Conservation (phyloP, 2,888 invertebrate genomes). For the Phyto melanocephala region DNA sequence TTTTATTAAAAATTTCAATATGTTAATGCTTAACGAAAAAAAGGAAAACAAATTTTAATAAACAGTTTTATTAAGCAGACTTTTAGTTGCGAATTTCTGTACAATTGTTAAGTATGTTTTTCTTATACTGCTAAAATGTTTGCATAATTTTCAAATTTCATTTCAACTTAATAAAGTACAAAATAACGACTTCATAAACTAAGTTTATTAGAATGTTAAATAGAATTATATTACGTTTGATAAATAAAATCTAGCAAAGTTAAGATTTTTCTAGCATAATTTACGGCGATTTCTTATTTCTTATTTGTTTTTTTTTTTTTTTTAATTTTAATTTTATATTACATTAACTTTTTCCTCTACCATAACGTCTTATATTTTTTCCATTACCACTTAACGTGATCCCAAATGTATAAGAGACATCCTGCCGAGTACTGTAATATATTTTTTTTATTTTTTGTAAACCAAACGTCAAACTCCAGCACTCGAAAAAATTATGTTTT, state of each 20-base stretch:
- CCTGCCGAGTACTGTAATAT: slow-evolving; percentile 44
- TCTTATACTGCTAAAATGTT: slow-evolving; percentile 9
- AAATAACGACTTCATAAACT: slow-evolving; percentile 55
- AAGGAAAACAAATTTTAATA: slow-evolving; percentile 44
- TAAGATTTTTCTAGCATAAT: slow-evolving; percentile 52
- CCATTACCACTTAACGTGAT: slow-evolving; percentile 40
- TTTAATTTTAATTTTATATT: slow-evolving; percentile 53
- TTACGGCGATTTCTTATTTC: slow-evolving; percentile 54
- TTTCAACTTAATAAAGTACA: slow-evolving; percentile 59
- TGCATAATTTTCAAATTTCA: slow-evolving; percentile 56
- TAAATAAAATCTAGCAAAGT: slow-evolving; percentile 34
- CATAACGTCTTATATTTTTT: slow-evolving; percentile 30
- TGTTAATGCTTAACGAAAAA: neutral
- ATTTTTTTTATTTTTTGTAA: neutral
- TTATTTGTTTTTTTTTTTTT: too few species aligned
- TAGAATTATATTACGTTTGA: slow-evolving; percentile 22
- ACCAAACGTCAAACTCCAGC: slow-evolving; percentile 22
- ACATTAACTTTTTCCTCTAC: slow-evolving; percentile 13
- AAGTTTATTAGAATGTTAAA: slow-evolving; percentile 49
- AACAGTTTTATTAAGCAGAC: slow-evolving; percentile 12
- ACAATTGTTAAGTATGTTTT: slow-evolving; percentile 23
- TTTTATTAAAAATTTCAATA: too few species aligned
- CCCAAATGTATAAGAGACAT: slow-evolving; percentile 48
- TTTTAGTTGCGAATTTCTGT: slow-evolving; percentile 29
- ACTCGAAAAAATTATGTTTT: neutral